Evolutionary conservation across 1,140 invertebrate genomes (phyloP).

Genomic region (Pinna nobilis): DNA sequence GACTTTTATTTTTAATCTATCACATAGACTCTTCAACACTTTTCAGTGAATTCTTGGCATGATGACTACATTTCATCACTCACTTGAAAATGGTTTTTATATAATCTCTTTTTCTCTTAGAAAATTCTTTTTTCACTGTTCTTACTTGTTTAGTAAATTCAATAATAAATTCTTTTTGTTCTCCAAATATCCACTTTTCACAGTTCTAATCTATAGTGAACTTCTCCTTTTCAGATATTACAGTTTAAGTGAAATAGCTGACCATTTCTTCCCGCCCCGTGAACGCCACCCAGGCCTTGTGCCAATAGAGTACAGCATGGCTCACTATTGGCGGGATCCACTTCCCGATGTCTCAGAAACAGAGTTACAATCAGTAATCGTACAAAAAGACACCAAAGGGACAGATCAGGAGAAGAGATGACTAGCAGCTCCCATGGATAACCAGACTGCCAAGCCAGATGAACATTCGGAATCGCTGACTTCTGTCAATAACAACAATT

Average conservation of each 20-base stretch:
- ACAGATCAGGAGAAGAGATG: conserved; percentile 13
- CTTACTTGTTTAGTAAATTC: background rate
- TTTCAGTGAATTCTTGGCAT: background rate
- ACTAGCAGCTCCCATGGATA: conserved; percentile 35
- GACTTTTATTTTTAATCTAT: background rate
- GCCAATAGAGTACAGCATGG: conserved; percentile 88
- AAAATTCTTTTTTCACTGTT: background rate
- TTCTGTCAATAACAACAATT: background rate
- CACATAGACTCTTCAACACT: background rate
- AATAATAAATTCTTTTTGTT: background rate
- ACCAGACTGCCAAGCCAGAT: conserved; percentile 11
- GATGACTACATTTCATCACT: background rate
- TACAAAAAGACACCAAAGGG: background rate
- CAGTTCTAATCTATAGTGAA: background rate
- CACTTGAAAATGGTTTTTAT: background rate
- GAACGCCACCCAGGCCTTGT: conserved; percentile 43
- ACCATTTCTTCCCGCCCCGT: conserved; percentile 92
- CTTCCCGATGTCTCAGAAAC: conserved; percentile 76
- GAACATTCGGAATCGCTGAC: conserved; percentile 3
- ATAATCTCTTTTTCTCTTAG: background rate
- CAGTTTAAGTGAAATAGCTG: conserved; percentile 93
- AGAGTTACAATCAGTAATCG: conserved; percentile 29
- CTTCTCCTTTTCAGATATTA: conserved; percentile 84
- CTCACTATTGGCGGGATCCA: conserved; percentile 94
- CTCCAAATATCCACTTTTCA: background rate